phyloP scores from a whole-genome alignment of 35 echinoderm and acorn worm species.

The Strongylocentrotus purpuratus region DNA sequence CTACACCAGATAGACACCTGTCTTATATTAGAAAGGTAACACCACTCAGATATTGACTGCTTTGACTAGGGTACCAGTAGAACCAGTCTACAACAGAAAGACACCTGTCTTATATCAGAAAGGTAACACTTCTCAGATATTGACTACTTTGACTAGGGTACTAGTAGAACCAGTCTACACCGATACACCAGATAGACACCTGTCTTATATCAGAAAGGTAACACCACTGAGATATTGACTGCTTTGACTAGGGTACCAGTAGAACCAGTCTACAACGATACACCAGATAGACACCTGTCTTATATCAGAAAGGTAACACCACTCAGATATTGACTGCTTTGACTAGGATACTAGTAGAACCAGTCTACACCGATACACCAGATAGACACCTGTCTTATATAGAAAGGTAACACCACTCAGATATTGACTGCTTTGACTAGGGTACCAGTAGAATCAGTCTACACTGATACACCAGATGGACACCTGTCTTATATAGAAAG shows the following conservation, averaged over 20 bases:
- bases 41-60: not conserved
- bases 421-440: not conserved
- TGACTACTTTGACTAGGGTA: conserved; percentile 13
- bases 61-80: not conserved
- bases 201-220: conserved; percentile 28
- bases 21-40: not conserved
- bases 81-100: conserved; percentile 9
- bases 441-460: not conserved
- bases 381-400: not conserved
- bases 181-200: conserved; percentile 7
- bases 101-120: conserved; percentile 6
- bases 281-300: conserved; percentile 19
- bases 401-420: not conserved
- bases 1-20: not conserved
- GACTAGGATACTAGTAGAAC: not conserved
- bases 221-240: not conserved
- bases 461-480: conserved; percentile 17
- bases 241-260: not conserved
- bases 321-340: not conserved
- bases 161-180: conserved; percentile 1
- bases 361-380: conserved; percentile 7
- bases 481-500: conserved; percentile 21
- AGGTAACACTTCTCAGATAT: not conserved
- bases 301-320: conserved; percentile 27
- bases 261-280: not conserved